These are phyloP conservation scores for Hydrolagus affinis DNA, from an alignment of 2,113 vertebrate genomes.

Conservation along the genomic window DNA sequence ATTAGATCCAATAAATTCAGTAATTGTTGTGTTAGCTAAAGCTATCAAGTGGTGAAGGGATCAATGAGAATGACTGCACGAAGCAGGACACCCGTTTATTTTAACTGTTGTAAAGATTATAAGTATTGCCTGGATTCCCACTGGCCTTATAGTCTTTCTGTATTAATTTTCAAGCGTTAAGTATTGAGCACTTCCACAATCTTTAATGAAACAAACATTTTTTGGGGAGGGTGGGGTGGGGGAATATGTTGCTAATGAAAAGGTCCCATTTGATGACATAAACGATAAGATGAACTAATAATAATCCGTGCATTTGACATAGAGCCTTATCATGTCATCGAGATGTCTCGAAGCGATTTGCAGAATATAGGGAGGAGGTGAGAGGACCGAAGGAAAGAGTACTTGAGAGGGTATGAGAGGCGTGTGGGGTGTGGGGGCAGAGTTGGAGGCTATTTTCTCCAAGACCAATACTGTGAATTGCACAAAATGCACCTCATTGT, in stretches of 20 bases:
- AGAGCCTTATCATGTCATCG: too few relatives aligned
- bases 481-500: too few relatives aligned
- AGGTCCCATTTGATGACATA: background rate
- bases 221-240: too few relatives aligned
- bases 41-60: background rate
- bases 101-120: background rate
- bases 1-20: conserved; percentile 19
- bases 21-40: background rate
- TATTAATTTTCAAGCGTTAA: background rate
- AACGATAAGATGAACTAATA: background rate
- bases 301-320: too few relatives aligned
- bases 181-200: background rate
- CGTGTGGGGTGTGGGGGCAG: too few relatives aligned
- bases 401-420: too few relatives aligned
- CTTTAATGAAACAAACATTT: background rate
- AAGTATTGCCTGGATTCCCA: background rate
- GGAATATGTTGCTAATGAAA: background rate
- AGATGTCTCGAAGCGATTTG: too few relatives aligned
- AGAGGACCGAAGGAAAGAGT: too few relatives aligned
- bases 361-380: too few relatives aligned
- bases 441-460: too few relatives aligned
- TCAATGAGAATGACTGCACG: conserved; percentile 1
- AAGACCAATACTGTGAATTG: too few relatives aligned
- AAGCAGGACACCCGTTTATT: background rate
- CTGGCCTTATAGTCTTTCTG: background rate